phyloP scores from a whole-genome alignment of 2,113 vertebrate species.

The Peromyscus californicus region DNA sequence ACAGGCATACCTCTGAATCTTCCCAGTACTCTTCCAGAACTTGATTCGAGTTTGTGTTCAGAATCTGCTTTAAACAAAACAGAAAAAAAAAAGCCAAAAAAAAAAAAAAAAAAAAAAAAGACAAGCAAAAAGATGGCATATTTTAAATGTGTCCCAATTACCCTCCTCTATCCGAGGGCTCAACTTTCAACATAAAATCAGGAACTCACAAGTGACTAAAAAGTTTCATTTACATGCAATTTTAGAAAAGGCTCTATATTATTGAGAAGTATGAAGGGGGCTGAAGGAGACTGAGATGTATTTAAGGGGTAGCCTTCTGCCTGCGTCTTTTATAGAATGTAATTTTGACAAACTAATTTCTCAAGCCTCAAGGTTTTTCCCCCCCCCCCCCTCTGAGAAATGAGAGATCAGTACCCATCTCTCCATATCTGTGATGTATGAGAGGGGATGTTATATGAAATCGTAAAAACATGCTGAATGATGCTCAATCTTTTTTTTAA shows the following conservation, averaged over 20 bases:
- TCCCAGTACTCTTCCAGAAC: slow-evolving; percentile 94
- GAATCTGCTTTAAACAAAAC: slow-evolving; percentile 85
- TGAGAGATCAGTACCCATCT: neutral
- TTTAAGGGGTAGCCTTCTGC: neutral
- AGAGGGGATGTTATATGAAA: neutral
- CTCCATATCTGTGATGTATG: neutral
- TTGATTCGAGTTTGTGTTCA: slow-evolving; percentile 93
- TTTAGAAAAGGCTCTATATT: neutral
- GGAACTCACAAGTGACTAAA: neutral
- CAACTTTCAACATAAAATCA: slow-evolving; percentile 52
- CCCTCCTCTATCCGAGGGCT: neutral
- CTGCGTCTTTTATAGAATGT: neutral
- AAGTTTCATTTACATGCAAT: neutral
- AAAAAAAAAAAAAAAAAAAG: neutral
- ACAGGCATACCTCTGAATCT: slow-evolving; percentile 93
- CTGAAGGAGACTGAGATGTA: neutral
- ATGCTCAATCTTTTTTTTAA: neutral
- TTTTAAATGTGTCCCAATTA: slow-evolving; percentile 71
- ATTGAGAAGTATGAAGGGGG: neutral
- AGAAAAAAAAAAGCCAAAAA: neutral
- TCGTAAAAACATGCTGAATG: neutral
- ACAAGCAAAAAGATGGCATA: slow-evolving; percentile 73
- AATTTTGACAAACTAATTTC: neutral
- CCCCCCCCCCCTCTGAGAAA: neutral
- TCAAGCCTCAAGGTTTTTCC: neutral